phyloP scores from a whole-genome alignment of 2,888 invertebrate genomes.

The Leptura quadrifasciata region DNA sequence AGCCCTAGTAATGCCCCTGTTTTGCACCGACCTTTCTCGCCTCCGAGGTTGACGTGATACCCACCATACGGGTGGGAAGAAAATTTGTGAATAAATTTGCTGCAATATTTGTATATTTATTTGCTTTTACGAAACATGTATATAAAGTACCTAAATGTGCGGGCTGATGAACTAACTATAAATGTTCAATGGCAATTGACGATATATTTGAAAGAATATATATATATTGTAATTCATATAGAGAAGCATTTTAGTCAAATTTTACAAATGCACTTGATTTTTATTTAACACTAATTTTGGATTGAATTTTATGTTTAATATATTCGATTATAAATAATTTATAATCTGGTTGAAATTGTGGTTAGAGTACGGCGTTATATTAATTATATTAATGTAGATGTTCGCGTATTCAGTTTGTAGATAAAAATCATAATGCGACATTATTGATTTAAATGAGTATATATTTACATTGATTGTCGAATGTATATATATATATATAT shows the following conservation, averaged over 20 bases:
- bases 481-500: too few relatives aligned
- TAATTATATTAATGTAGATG: constrained; percentile 52
- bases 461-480: constrained; percentile 62
- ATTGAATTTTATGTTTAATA: constrained; percentile 44
- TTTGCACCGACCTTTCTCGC: constrained; percentile 73
- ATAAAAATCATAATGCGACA: constrained; percentile 52
- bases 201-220: constrained; percentile 54
- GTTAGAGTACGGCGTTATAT: constrained; percentile 50
- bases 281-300: constrained; percentile 38
- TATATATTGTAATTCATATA: constrained; percentile 50
- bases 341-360: constrained; percentile 50
- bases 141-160: constrained; percentile 53
- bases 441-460: constrained; percentile 54
- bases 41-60: constrained; percentile 73
- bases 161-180: constrained; percentile 54
- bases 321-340: constrained; percentile 43
- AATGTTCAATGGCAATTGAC: constrained; percentile 66
- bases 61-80: constrained; percentile 61
- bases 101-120: constrained; percentile 65
- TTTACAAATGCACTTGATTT: constrained; percentile 52
- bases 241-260: constrained; percentile 57
- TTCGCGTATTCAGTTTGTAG: constrained; percentile 59
- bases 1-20: constrained; percentile 67
- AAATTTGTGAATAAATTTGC: constrained; percentile 60
- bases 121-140: constrained; percentile 48